These are phyloP conservation scores for Rhincodon typus DNA, from an alignment of 2,797 vertebrate genomes.

Conservation along the genomic window DNA sequence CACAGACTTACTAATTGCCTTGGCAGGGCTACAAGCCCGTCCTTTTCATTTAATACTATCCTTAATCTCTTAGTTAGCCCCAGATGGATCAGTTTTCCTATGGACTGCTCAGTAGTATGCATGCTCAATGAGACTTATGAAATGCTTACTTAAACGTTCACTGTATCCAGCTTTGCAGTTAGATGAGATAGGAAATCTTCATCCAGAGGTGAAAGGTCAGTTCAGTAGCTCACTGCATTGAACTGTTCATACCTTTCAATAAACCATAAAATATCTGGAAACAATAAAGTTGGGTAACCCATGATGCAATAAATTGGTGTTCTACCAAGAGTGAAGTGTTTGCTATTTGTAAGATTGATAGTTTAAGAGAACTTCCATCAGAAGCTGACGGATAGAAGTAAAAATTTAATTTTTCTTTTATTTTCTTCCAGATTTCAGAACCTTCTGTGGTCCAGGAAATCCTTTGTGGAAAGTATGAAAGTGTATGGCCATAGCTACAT, in stretches of 20 bases:
- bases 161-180: neutral
- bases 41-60: too few species aligned
- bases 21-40: too few species aligned
- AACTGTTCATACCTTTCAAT: neutral
- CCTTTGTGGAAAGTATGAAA: slow-evolving; percentile 83
- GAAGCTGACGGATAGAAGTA: neutral
- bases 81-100: too few species aligned
- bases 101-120: too few species aligned
- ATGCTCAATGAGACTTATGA: too few species aligned
- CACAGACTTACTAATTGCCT: too few species aligned
- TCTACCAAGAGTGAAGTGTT: too few species aligned
- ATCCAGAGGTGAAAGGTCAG: too few species aligned
- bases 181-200: too few species aligned
- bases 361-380: neutral
- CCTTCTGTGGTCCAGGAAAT: slow-evolving; percentile 85
- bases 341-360: neutral
- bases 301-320: neutral
- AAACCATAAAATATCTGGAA: neutral
- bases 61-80: too few species aligned
- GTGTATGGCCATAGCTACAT: slow-evolving; percentile 84
- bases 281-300: neutral
- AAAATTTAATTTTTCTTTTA: neutral
- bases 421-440: slow-evolving; percentile 76
- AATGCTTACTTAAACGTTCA: neutral
- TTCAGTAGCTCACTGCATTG: neutral